These are phyloP conservation scores for Pseudomyrmex flavicornis DNA, from an alignment of 1,140 invertebrate genomes.

Conservation along the genomic window DNA sequence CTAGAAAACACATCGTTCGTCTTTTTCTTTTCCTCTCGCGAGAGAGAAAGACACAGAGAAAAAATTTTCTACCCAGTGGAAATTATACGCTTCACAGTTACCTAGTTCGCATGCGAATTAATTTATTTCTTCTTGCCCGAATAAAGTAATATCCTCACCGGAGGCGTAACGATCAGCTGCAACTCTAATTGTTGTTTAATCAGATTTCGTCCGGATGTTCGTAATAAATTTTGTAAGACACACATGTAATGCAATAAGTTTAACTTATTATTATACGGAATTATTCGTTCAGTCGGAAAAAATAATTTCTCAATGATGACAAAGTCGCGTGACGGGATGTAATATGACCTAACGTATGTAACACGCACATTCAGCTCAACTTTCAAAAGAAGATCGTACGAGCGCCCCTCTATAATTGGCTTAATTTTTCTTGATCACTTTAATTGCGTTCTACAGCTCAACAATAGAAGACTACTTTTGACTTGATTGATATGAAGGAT, in stretches of 20 bases:
- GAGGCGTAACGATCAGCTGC: conserved; percentile 26
- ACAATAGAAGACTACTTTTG: conserved; percentile 49
- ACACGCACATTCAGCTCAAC: background rate
- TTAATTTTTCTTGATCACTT: conserved; percentile 58
- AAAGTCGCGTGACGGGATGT: background rate
- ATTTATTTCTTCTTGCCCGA: conserved; percentile 67
- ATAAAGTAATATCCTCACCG: conserved; percentile 46
- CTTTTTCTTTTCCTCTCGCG: background rate
- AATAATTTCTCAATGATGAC: background rate
- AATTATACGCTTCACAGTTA: conserved; percentile 60
- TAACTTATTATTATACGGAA: background rate
- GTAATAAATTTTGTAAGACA: background rate
- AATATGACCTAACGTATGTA: background rate
- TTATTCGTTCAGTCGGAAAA: background rate
- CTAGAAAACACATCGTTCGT: background rate
- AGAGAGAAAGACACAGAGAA: background rate
- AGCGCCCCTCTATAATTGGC: conserved; percentile 3
- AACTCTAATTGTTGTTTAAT: background rate
- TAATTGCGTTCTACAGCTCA: conserved; percentile 46
- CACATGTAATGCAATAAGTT: background rate
- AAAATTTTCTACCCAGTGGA: conserved; percentile 62
- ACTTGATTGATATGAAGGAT: conserved; percentile 59
- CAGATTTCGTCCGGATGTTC: background rate
- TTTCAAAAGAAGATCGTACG: conserved; percentile 26
- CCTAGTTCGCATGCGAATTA: conserved; percentile 67